A percentile compares a stretch with the other conserved stretches of the same genome.
Evolutionary conservation across 2,888 invertebrate genomes (phyloP).

Genomic region (Dascillus cervinus): DNA sequence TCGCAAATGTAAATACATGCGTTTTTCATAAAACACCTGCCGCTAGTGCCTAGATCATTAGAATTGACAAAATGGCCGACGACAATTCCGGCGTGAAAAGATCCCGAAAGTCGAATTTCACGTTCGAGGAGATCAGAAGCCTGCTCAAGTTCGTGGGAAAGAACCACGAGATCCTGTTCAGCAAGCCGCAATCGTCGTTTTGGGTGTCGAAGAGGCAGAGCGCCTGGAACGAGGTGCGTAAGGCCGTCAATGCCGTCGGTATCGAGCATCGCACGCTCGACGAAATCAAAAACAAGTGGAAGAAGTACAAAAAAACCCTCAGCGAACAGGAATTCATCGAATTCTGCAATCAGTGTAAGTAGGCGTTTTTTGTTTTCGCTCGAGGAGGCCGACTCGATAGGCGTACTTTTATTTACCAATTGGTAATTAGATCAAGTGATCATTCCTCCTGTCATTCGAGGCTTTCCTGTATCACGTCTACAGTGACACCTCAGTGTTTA

Average conservation of each 20-base stretch:
- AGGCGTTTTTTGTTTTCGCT: neutral
- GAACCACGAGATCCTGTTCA: constrained; percentile 27
- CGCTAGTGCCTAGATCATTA: too few species aligned
- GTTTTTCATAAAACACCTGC: too few species aligned
- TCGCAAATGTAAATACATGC: too few species aligned
- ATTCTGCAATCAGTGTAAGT: neutral
- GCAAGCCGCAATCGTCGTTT: constrained; percentile 12
- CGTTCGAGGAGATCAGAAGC: constrained; percentile 27
- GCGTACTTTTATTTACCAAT: too few species aligned
- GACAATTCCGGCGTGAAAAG: constrained; percentile 12
- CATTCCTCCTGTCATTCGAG: too few species aligned
- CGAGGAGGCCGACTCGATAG: too few species aligned
- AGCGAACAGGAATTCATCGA: too few species aligned
- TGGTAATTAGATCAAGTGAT: too few species aligned
- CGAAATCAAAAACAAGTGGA: constrained; percentile 35
- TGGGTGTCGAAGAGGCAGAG: constrained; percentile 19
- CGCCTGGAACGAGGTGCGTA: constrained; percentile 29
- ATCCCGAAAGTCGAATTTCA: constrained; percentile 31
- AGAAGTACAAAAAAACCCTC: constrained; percentile 22
- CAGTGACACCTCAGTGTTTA: too few species aligned
- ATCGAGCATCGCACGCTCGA: constrained; percentile 28
- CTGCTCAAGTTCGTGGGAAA: constrained; percentile 23
- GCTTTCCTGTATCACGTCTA: too few species aligned
- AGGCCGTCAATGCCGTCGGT: constrained; percentile 29
- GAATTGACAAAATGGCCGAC: neutral